phyloP scores from a whole-genome alignment of 2,797 vertebrate genomes.

The Chaenodraco wilsoni region DNA sequence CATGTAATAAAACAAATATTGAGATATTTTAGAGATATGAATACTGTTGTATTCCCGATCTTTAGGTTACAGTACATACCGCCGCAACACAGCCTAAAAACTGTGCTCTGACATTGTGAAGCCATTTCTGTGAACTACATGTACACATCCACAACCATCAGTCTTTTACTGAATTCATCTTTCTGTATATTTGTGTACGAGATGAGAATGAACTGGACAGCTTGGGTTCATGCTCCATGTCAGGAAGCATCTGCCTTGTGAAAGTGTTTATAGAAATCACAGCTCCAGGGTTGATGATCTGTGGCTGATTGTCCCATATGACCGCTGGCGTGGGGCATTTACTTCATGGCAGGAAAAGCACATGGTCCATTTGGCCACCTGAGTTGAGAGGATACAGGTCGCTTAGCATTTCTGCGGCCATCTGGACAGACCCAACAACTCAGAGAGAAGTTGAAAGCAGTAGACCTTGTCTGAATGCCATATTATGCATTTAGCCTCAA shows the following conservation, averaged over 20 bases:
- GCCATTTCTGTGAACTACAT: neutral
- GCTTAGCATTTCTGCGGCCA: conserved; percentile 24
- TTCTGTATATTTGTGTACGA: conserved; percentile 5
- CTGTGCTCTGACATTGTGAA: neutral
- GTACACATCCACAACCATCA: neutral
- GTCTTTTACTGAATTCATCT: conserved; percentile 5
- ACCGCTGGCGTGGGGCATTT: neutral
- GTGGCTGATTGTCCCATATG: conserved; percentile 22
- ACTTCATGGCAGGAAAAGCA: conserved; percentile 26
- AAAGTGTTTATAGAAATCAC: conserved; percentile 30
- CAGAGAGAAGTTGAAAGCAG: conserved; percentile 5
- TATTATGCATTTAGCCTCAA: conserved; percentile 9
- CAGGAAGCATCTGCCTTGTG: conserved; percentile 29
- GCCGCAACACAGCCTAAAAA: conserved; percentile 6
- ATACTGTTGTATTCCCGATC: too few relatives aligned
- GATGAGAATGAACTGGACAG: conserved; percentile 9
- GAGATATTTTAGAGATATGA: too few relatives aligned
- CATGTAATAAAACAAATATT: too few relatives aligned
- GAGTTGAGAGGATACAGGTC: conserved; percentile 43
- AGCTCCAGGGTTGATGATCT: conserved; percentile 37
- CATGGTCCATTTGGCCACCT: conserved; percentile 36
- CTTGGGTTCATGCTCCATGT: conserved; percentile 12
- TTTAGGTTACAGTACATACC: neutral
- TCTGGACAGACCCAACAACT: conserved; percentile 41
- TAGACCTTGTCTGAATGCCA: conserved; percentile 1